Percentiles rank a stretch among this genome's conserved stretches.
These are phyloP conservation scores for Plectrocnemia conspersa DNA, from an alignment of 1,140 invertebrate genomes.

Conservation along the genomic window DNA sequence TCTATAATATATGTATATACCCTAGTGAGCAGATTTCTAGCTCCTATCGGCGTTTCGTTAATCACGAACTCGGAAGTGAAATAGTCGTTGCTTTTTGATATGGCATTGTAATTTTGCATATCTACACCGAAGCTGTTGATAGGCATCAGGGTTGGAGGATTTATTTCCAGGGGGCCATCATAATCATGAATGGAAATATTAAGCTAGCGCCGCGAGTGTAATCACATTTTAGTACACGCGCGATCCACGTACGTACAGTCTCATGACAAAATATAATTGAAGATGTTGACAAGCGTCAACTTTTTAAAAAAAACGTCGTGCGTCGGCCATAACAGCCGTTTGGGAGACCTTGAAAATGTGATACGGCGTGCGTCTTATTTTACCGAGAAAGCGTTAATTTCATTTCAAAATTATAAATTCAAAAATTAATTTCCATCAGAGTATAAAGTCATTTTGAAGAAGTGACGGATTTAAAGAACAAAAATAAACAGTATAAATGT, in stretches of 20 bases:
- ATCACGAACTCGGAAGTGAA: constrained; percentile 32
- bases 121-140: background rate
- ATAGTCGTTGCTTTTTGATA: constrained; percentile 28
- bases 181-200: background rate
- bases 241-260: too few relatives aligned
- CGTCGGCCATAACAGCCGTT: too few relatives aligned
- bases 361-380: too few relatives aligned
- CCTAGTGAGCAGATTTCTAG: constrained; percentile 33
- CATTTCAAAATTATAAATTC: too few relatives aligned
- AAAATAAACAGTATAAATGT: too few relatives aligned
- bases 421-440: too few relatives aligned
- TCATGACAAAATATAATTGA: background rate
- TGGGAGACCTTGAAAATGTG: too few relatives aligned
- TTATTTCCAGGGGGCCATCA: background rate
- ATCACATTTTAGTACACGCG: constrained; percentile 3
- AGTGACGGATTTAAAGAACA: too few relatives aligned
- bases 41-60: constrained; percentile 24
- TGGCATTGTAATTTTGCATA: constrained; percentile 17
- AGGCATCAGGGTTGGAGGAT: background rate
- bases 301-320: background rate
- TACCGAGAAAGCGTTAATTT: too few relatives aligned
- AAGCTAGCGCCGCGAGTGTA: background rate
- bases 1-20: constrained; percentile 12
- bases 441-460: too few relatives aligned
- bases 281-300: constrained; percentile 6